Percentiles rank a stretch among this genome's conserved stretches.
Evolutionary conservation across 2,888 invertebrate species (phyloP).

Genomic region (Sinopyrophorus schimmeli): DNA sequence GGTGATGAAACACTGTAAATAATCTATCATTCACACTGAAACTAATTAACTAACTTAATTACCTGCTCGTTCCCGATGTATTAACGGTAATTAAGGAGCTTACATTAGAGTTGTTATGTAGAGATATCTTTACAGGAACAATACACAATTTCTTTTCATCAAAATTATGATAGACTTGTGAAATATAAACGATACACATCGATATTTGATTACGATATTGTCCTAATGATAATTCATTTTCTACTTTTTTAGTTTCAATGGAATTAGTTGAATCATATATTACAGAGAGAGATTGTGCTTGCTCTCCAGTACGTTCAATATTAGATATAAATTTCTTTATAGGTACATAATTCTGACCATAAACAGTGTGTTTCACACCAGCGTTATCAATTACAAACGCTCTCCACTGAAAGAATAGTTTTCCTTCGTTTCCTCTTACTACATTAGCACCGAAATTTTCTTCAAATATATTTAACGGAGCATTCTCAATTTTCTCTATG

Average conservation of each 20-base stretch:
- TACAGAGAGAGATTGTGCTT: too few species aligned
- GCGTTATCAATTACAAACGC: conserved; percentile 57
- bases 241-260: conserved; percentile 42
- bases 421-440: conserved; percentile 40
- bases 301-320: too few species aligned
- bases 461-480: conserved; percentile 46
- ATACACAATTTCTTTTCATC: conserved; percentile 63
- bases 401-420: conserved; percentile 52
- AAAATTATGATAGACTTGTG: conserved; percentile 67
- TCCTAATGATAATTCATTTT: conserved; percentile 40
- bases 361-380: conserved; percentile 59
- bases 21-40: not conserved
- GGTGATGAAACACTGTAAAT: conserved; percentile 27
- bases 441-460: conserved; percentile 30
- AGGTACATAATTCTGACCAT: conserved; percentile 72
- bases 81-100: conserved; percentile 63
- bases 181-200: conserved; percentile 56
- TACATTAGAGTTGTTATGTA: conserved; percentile 68
- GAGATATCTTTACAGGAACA: conserved; percentile 67
- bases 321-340: conserved; percentile 43
- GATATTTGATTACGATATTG: conserved; percentile 21
- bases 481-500: conserved; percentile 54
- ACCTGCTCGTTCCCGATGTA: conserved; percentile 64
- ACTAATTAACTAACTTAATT: conserved; percentile 36
- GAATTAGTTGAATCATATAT: conserved; percentile 55